Percentiles rank a stretch among this genome's conserved stretches.
These are phyloP conservation scores for Pediacus dermestoides DNA, from an alignment of 2,888 invertebrate species.

Conservation along the genomic window DNA sequence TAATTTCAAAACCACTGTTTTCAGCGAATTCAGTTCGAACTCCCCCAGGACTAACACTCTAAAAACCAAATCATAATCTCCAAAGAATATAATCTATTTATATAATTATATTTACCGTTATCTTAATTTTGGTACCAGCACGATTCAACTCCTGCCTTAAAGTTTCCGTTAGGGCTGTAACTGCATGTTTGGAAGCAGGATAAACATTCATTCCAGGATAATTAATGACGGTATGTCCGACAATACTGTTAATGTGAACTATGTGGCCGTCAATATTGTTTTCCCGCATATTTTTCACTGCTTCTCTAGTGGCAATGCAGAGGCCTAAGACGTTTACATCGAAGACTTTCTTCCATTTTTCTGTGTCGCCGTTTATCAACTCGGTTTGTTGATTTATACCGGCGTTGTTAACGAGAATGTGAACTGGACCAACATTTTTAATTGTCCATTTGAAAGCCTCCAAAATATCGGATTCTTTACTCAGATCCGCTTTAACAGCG, in stretches of 20 bases:
- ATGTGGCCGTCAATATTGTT: constrained; percentile 23
- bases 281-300: constrained; percentile 19
- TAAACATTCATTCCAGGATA: no score
- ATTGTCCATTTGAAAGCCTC: constrained; percentile 26
- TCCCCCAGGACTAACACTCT: constrained; percentile 17
- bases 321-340: constrained; percentile 20
- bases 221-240: constrained; percentile 17
- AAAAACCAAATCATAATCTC: constrained; percentile 6
- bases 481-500: constrained; percentile 23
- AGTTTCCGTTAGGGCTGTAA: constrained; percentile 9
- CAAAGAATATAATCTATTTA: background rate
- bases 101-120: constrained; percentile 8
- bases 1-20: background rate
- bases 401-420: constrained; percentile 31
- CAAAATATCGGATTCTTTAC: constrained; percentile 26
- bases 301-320: constrained; percentile 21
- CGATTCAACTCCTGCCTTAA: constrained; percentile 9
- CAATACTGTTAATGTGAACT: constrained; percentile 21
- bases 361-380: constrained; percentile 13
- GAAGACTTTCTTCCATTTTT: constrained; percentile 18
- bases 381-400: constrained; percentile 19
- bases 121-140: constrained; percentile 7
- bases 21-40: constrained; percentile 11
- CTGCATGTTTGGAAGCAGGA: constrained; percentile 9
- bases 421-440: constrained; percentile 26